phyloP scores from a whole-genome alignment of 2,888 invertebrate genomes.

The Pseudolycoriella hygida region DNA sequence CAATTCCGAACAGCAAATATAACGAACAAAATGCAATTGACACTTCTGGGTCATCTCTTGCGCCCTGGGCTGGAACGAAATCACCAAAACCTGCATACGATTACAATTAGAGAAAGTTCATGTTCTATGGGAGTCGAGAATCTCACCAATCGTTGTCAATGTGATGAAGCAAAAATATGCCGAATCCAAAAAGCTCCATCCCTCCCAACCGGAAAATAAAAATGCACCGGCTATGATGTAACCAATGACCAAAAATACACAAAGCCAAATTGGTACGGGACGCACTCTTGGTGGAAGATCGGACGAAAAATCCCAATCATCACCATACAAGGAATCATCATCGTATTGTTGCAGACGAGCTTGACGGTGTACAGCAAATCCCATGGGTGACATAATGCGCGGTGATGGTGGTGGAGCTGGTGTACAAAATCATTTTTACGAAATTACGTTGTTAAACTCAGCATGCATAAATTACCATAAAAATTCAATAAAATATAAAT shows the following conservation, averaged over 20 bases:
- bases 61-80: constrained; percentile 64
- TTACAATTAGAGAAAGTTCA: constrained; percentile 5
- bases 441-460: too few relatives aligned
- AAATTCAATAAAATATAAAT: too few relatives aligned
- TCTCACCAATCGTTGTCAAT: constrained; percentile 66
- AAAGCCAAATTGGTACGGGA: constrained; percentile 80
- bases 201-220: constrained; percentile 71
- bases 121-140: background rate
- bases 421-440: too few relatives aligned
- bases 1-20: constrained; percentile 87
- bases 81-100: constrained; percentile 55
- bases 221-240: constrained; percentile 81
- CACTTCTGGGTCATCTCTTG: constrained; percentile 23
- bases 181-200: constrained; percentile 71
- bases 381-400: constrained; percentile 49
- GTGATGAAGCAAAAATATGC: constrained; percentile 92
- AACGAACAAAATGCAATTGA: constrained; percentile 72
- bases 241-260: constrained; percentile 71
- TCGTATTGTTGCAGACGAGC: constrained; percentile 32
- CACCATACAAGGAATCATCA: constrained; percentile 41
- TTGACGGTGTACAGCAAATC: constrained; percentile 42
- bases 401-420: constrained; percentile 32
- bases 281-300: constrained; percentile 27
- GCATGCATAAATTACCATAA: too few relatives aligned
- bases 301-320: constrained; percentile 30